These are phyloP conservation scores for Pterostichus niger DNA, from an alignment of 2,888 invertebrate genomes.

Conservation along the genomic window DNA sequence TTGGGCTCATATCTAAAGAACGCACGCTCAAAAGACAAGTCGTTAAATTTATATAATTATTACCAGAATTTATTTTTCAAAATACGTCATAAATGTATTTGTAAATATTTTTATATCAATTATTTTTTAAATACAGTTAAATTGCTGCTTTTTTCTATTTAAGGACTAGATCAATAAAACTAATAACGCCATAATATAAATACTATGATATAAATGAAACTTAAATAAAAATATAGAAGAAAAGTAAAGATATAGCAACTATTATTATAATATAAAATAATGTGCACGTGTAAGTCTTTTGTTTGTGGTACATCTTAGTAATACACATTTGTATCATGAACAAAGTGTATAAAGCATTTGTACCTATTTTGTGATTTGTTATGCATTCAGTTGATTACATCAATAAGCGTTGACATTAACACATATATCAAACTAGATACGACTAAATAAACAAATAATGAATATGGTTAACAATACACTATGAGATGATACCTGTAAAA, in stretches of 20 bases:
- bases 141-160: no score
- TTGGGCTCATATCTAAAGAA: no score
- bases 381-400: slow-evolving; percentile 1
- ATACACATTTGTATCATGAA: neutral
- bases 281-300: neutral
- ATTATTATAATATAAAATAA: slow-evolving; percentile 1
- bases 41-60: no score
- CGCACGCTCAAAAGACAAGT: no score
- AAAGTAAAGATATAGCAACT: neutral
- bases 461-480: slow-evolving; percentile 1
- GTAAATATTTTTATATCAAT: no score
- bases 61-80: no score
- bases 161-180: no score
- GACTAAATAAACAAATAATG: neutral
- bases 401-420: neutral
- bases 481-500: neutral
- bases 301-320: slow-evolving; percentile 4
- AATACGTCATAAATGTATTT: no score
- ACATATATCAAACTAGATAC: neutral
- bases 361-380: slow-evolving; percentile 10
- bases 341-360: neutral
- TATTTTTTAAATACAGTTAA: no score
- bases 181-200: no score
- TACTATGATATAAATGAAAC: no score
- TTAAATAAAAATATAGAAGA: neutral